phyloP scores from a whole-genome alignment of 2,888 invertebrate species.

The Ferrisia virgata region DNA sequence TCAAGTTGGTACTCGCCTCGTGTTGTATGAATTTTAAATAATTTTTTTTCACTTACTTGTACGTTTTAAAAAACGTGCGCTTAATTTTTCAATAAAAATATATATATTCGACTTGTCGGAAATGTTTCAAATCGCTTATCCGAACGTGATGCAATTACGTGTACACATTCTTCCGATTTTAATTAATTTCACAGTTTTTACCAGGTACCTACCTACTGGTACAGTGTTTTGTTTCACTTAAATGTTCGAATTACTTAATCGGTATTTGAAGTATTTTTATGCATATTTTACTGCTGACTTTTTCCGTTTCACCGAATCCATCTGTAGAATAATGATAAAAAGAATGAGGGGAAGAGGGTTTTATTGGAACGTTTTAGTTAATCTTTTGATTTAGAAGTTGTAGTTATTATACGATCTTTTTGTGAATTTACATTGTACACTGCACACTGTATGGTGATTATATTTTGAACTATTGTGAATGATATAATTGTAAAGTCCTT shows the following conservation, averaged over 20 bases:
- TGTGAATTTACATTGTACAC: too few relatives aligned
- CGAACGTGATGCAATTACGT: background rate
- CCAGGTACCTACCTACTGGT: background rate
- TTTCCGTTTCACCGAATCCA: background rate
- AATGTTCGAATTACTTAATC: background rate
- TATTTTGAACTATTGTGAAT: background rate
- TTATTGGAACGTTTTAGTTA: too few relatives aligned
- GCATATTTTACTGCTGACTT: background rate
- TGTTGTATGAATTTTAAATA: background rate
- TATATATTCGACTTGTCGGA: background rate
- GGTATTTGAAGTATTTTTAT: conserved; percentile 12
- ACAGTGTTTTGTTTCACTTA: background rate
- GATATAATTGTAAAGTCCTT: background rate
- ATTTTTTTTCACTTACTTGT: background rate
- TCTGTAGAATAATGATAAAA: too few relatives aligned
- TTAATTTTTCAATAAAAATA: background rate
- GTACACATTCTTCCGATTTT: conserved; percentile 11
- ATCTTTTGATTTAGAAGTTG: background rate
- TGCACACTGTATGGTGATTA: too few relatives aligned
- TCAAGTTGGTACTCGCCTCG: background rate
- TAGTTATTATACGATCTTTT: background rate
- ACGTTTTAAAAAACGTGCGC: background rate
- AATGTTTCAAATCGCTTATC: background rate
- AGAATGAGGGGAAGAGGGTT: background rate
- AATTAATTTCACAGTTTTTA: conserved; percentile 27